These are phyloP conservation scores for Chrysolina oricalcia DNA, from an alignment of 2,888 invertebrate genomes.

Conservation along the genomic window DNA sequence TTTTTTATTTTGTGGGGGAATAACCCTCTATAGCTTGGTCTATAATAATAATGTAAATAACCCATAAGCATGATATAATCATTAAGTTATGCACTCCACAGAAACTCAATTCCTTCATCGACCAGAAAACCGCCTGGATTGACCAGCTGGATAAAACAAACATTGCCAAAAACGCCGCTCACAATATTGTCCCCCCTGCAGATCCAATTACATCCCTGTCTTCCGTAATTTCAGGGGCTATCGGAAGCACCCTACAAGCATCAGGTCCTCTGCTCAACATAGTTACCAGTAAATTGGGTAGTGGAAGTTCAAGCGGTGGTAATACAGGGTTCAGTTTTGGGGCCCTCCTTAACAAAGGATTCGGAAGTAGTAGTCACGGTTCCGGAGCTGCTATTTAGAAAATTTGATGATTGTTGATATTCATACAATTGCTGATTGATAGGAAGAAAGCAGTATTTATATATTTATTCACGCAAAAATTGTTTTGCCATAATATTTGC, in stretches of 20 bases:
- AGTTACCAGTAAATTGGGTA: constrained; percentile 79
- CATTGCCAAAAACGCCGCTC: constrained; percentile 84
- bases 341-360: constrained; percentile 71
- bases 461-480: constrained; percentile 6
- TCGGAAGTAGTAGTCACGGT: constrained; percentile 40
- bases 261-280: constrained; percentile 76
- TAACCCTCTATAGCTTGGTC: no score
- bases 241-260: constrained; percentile 78
- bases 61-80: neutral
- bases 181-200: constrained; percentile 80
- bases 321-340: constrained; percentile 76
- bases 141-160: constrained; percentile 82
- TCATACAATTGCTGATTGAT: neutral
- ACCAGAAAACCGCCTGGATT: constrained; percentile 84
- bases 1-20: no score
- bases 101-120: constrained; percentile 89
- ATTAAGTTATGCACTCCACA: constrained; percentile 69
- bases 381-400: constrained; percentile 27
- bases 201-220: constrained; percentile 74
- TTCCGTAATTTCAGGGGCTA: constrained; percentile 80
- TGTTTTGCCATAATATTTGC: constrained; percentile 42
- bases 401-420: neutral
- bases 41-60: neutral
- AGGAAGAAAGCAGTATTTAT: constrained; percentile 18
- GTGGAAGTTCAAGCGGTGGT: constrained; percentile 70